Conservation (phyloP, 2,797 vertebrate species). For the Pipistrellus kuhlii region DNA sequence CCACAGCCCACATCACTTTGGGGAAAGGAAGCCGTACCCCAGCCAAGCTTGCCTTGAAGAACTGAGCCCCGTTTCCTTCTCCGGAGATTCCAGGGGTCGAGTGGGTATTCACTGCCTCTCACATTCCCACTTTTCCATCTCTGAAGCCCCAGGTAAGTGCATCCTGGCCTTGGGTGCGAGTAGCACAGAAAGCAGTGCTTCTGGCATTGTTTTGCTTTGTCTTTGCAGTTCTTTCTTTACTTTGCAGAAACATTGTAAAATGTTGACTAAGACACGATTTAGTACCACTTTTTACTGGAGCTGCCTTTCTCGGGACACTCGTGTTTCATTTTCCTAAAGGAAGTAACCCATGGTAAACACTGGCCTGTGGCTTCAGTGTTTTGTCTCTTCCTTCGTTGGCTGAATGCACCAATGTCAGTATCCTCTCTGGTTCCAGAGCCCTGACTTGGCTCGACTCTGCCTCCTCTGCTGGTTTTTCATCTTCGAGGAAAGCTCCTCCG, state of each 20-base stretch:
- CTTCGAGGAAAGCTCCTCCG: slow-evolving; percentile 69
- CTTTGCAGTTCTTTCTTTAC: not conserved
- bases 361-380: not conserved
- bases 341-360: not conserved
- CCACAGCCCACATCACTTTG: not conserved
- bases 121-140: not conserved
- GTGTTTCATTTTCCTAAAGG: slow-evolving; percentile 26
- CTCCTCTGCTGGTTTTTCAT: slow-evolving; percentile 50
- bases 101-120: no score
- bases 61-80: not conserved
- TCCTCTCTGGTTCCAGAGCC: not conserved
- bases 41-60: not conserved
- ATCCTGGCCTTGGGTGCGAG: no score
- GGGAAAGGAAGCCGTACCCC: not conserved
- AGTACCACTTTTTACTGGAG: slow-evolving; percentile 1
- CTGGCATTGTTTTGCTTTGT: not conserved
- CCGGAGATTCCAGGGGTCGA: not conserved
- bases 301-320: slow-evolving; percentile 9
- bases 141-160: not conserved
- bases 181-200: not conserved
- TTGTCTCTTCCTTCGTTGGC: not conserved
- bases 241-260: not conserved
- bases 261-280: not conserved
- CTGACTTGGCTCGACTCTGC: not conserved
- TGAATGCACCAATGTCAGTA: not conserved